These are phyloP conservation scores for Stichodactyla mertensii DNA, from an alignment of 64 coral and sea anemone species.

Conservation along the genomic window DNA sequence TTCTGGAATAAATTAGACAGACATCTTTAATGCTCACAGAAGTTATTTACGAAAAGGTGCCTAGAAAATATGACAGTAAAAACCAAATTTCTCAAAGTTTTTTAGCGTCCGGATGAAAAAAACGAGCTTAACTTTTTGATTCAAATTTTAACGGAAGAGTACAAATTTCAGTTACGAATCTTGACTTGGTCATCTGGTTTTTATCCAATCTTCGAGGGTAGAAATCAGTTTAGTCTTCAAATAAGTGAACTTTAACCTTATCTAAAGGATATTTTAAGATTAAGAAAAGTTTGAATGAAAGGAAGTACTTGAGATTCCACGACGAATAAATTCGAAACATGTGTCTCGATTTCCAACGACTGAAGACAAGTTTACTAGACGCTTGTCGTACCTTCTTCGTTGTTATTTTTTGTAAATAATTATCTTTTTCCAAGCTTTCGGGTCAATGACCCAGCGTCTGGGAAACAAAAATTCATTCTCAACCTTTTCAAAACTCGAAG, in stretches of 20 bases:
- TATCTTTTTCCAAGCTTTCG: too few relatives aligned
- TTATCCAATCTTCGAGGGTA: slow-evolving; percentile 5
- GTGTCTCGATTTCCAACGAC: not conserved
- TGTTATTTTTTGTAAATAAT: too few relatives aligned
- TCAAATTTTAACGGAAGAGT: not conserved
- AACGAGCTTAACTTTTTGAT: not conserved
- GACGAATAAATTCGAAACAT: not conserved
- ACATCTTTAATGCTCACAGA: too few relatives aligned
- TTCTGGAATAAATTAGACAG: not conserved
- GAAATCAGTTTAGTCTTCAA: not conserved
- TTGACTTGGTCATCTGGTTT: not conserved
- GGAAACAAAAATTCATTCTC: not conserved
- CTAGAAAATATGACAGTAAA: not conserved
- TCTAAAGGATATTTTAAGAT: not conserved
- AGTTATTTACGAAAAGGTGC: not conserved
- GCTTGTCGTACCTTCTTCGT: too few relatives aligned
- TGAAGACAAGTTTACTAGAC: too few relatives aligned
- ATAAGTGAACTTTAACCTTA: not conserved
- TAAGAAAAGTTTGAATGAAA: not conserved
- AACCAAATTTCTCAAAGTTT: not conserved
- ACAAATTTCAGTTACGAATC: not conserved
- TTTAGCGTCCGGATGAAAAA: not conserved
- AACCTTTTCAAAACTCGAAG: not conserved
- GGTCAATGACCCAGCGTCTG: too few relatives aligned
- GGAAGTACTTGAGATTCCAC: not conserved